Evolutionary conservation across 2,113 vertebrate species (phyloP), one percentile per base, ranked within the genome.

Genomic region (Ceyx margarethae): DNA sequence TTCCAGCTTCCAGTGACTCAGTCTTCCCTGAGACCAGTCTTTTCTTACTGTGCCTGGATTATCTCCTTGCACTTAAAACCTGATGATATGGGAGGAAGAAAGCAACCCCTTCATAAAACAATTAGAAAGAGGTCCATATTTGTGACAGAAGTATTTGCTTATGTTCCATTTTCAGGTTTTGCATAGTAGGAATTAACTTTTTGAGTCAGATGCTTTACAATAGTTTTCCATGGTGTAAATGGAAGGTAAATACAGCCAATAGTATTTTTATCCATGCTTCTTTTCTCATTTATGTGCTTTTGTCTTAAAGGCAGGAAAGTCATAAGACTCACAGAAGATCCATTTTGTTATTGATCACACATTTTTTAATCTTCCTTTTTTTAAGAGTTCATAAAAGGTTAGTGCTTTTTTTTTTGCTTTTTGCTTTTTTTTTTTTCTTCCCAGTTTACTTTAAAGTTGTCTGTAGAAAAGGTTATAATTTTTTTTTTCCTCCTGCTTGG

Each of bases 291-390:
- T 87, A n/a, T 0, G 4, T 42, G 26, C 10, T 25, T 94, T 89
- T 94, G 60, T 91, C 61, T 93, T 90, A 79, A 85, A 91, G 75
- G 54, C 45, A 95, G 61, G 68, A 82, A 40, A 5, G 5, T 66
- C 8, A 1, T 23, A 57, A 94, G 72, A 48, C 25, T 82, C 5
- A 0, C 46, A 81, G 51, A 95, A 85, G 58, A 91, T 84, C 26
- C 18, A 46, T 88, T 93, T 57, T 90, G 20, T 54, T 95, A 96
- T 92, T 69, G 92, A 95, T 94, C 72, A 54, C 9, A 37, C 31
- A 57, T 57, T 95, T 94, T 95, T 93, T 79, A 96, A 95, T 96
- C 43, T 91, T 80, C 43, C 3, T 1, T 40, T 48, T 87, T 91
- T 85, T 14, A 85, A 88, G 40, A 31, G 19, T 93, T 95, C 79